Conservation (phyloP, 2,888 invertebrate species). For the Ormyrus nitidulus region DNA sequence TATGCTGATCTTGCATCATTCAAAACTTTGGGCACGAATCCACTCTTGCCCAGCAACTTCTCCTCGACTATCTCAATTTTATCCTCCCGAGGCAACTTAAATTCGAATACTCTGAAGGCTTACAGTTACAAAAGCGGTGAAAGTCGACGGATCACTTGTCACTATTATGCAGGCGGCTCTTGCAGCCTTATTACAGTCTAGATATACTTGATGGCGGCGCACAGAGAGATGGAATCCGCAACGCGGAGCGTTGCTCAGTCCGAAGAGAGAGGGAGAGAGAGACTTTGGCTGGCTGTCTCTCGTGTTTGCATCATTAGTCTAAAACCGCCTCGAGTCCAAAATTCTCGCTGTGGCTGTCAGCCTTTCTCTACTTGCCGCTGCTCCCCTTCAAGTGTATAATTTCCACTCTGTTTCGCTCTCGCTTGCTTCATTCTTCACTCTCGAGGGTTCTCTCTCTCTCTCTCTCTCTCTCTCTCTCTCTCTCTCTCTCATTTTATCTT, state of each 20-base stretch:
- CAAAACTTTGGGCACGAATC: no score
- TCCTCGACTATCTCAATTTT: background rate
- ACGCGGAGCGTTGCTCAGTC: background rate
- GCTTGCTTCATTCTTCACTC: background rate
- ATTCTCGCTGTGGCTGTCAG: slow-evolving; percentile 40
- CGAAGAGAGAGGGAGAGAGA: background rate
- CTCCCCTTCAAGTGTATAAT: slow-evolving; percentile 6
- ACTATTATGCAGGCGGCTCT: background rate
- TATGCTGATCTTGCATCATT: no score
- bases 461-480: no score
- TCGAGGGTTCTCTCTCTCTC: no score
- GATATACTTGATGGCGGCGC: background rate
- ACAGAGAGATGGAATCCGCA: background rate
- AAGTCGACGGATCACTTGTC: slow-evolving; percentile 1
- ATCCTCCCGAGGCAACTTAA: background rate
- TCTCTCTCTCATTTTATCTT: no score
- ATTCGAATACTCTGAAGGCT: background rate
- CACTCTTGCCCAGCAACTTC: no score
- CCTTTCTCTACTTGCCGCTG: background rate
- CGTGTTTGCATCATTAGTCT: slow-evolving; percentile 70
- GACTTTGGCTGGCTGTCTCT: slow-evolving; percentile 51
- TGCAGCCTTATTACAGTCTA: no score
- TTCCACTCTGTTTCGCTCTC: slow-evolving; percentile 3
- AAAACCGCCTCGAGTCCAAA: slow-evolving; percentile 65
- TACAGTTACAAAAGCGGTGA: background rate